phyloP scores from a whole-genome alignment of 2,888 invertebrate species.

The Parnassius mnemosyne region DNA sequence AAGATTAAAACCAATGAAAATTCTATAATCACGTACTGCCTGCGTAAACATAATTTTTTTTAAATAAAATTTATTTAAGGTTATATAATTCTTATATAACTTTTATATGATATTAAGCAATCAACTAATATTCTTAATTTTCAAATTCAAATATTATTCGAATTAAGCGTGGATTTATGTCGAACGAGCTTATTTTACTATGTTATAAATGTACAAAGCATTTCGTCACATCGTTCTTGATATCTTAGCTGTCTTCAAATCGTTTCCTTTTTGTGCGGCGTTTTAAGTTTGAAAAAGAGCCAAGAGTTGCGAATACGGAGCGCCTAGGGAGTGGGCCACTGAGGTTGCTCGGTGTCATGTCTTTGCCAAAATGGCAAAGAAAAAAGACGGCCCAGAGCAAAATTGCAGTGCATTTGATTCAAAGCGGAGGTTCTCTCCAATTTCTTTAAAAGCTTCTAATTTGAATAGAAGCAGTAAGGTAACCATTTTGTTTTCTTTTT shows the following conservation, averaged over 20 bases:
- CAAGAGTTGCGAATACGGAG: slow-evolving; percentile 11
- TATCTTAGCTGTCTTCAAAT: slow-evolving; percentile 19
- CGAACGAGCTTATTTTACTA: neutral
- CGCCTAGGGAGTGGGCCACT: slow-evolving; percentile 20
- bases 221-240: slow-evolving; percentile 18
- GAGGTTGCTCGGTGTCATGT: slow-evolving; percentile 23
- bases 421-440: slow-evolving; percentile 18
- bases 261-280: slow-evolving; percentile 22
- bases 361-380: slow-evolving; percentile 22
- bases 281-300: slow-evolving; percentile 27
- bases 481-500: too few relatives aligned
- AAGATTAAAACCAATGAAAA: too few relatives aligned
- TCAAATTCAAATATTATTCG: too few relatives aligned
- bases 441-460: slow-evolving; percentile 28
- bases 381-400: slow-evolving; percentile 18
- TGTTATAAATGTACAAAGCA: neutral
- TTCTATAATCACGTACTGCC: too few relatives aligned
- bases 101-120: too few relatives aligned
- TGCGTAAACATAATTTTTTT: too few relatives aligned
- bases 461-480: slow-evolving; percentile 19
- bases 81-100: too few relatives aligned
- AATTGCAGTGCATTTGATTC: slow-evolving; percentile 19
- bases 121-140: too few relatives aligned
- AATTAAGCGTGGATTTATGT: too few relatives aligned
- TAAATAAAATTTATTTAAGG: too few relatives aligned